Percentiles rank a stretch among this genome's conserved stretches.
Conservation (phyloP, 2,888 invertebrate species). For the Dendrolimus houi region DNA sequence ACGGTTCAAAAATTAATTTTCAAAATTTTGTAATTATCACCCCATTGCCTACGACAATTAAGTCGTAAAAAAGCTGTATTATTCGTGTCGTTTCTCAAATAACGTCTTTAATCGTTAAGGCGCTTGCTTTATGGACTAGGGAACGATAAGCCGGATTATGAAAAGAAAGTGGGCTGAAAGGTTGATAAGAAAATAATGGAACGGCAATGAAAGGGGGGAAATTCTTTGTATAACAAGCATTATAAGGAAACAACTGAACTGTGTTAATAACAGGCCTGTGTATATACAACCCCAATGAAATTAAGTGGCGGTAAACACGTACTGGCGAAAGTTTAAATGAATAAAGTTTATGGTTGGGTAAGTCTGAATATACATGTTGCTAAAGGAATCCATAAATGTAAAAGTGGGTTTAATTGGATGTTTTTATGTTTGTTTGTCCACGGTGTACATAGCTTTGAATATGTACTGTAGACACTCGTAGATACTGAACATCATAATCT, state of each 20-base stretch:
- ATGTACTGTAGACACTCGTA: too few relatives aligned
- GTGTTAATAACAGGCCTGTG: constrained; percentile 1
- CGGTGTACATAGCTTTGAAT: too few relatives aligned
- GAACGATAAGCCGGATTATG: constrained; percentile 61
- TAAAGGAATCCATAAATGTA: constrained; percentile 9
- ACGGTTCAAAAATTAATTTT: too few relatives aligned
- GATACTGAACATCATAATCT: too few relatives aligned
- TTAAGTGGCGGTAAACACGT: background rate
- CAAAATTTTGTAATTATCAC: too few relatives aligned
- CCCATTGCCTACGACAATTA: background rate
- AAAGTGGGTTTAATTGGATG: background rate
- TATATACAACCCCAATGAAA: background rate
- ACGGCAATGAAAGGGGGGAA: constrained; percentile 46
- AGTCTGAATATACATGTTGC: background rate
- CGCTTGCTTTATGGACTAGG: constrained; percentile 55
- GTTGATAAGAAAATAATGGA: constrained; percentile 61
- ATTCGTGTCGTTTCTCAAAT: constrained; percentile 18
- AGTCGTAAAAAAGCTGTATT: background rate
- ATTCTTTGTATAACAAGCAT: constrained; percentile 18
- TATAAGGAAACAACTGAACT: constrained; percentile 11
- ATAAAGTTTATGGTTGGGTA: background rate
- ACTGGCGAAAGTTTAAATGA: background rate
- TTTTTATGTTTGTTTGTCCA: too few relatives aligned
- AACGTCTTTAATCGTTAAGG: constrained; percentile 57
- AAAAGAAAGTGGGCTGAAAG: constrained; percentile 53